Conservation (phyloP, 1,140 invertebrate species). For the Caenorhabditis remanei region DNA sequence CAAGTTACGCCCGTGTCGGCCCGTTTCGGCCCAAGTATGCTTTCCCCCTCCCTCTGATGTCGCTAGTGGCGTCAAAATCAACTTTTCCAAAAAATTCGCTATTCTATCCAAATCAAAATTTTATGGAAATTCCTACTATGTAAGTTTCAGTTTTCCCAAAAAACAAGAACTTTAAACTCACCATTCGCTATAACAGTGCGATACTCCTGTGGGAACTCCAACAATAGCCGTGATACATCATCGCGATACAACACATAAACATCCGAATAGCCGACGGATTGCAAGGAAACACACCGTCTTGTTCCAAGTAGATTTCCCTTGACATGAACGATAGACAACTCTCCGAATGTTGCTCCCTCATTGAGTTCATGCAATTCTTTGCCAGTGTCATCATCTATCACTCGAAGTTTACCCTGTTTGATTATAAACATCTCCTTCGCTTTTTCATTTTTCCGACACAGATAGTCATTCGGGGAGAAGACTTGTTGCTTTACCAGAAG, state of each 20-base stretch:
- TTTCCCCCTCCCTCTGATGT: too few species aligned
- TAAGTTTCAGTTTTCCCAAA: too few species aligned
- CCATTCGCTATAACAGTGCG: constrained; percentile 16
- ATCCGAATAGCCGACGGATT: constrained; percentile 58
- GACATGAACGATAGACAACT: constrained; percentile 56
- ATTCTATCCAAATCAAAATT: too few species aligned
- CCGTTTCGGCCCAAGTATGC: too few species aligned
- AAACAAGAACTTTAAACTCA: too few species aligned
- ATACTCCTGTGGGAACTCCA: constrained; percentile 57
- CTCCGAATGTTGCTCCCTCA: constrained; percentile 64
- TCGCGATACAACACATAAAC: constrained; percentile 60
- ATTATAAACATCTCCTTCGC: constrained; percentile 63
- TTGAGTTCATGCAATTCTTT: constrained; percentile 22
- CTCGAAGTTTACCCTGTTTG: constrained; percentile 48
- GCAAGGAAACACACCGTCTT: background rate
- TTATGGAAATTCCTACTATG: too few species aligned
- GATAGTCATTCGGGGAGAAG: constrained; percentile 60
- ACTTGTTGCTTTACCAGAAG: constrained; percentile 57
- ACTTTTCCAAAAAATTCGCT: too few species aligned
- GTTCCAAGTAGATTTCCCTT: constrained; percentile 52
- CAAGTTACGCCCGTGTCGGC: too few species aligned
- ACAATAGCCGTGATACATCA: constrained; percentile 56
- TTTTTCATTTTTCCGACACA: constrained; percentile 60
- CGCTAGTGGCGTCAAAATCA: too few species aligned
- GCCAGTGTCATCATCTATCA: constrained; percentile 47